These are phyloP conservation scores for Eumacrocentrus americanus DNA, from an alignment of 2,888 invertebrate genomes.

Conservation along the genomic window DNA sequence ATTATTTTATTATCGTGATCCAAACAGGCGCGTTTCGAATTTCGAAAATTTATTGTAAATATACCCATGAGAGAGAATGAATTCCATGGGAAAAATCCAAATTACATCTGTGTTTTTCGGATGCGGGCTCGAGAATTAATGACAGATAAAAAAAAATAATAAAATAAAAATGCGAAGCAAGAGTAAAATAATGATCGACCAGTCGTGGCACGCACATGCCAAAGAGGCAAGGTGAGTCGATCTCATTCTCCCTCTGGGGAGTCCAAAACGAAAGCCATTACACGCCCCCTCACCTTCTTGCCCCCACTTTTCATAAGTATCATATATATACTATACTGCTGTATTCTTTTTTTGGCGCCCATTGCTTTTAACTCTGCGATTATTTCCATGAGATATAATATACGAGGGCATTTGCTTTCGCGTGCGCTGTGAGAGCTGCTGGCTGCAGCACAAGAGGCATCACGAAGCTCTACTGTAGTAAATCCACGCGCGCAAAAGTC, in stretches of 20 bases:
- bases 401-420: constrained; percentile 23
- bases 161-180: constrained; percentile 18
- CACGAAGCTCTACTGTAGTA: neutral
- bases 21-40: too few species aligned
- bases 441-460: too few species aligned
- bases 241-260: constrained; percentile 13
- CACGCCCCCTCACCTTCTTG: constrained; percentile 24
- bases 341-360: constrained; percentile 2
- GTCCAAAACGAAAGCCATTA: constrained; percentile 22
- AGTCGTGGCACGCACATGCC: constrained; percentile 26
- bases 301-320: constrained; percentile 17
- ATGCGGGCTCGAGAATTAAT: constrained; percentile 33
- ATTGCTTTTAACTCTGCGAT: neutral
- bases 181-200: constrained; percentile 29
- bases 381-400: too few species aligned
- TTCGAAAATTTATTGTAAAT: too few species aligned
- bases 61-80: neutral
- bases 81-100: neutral
- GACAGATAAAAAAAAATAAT: constrained; percentile 12
- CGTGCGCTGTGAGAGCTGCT: constrained; percentile 30
- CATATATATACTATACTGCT: constrained; percentile 7
- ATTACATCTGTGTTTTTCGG: constrained; percentile 8
- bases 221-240: constrained; percentile 11
- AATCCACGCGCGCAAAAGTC: neutral
- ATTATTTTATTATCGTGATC: constrained; percentile 23